A percentile compares a stretch with the other conserved stretches of the same genome.
Evolutionary conservation across 2,797 vertebrate genomes (phyloP).

Genomic region (Gephyroberyx darwinii): DNA sequence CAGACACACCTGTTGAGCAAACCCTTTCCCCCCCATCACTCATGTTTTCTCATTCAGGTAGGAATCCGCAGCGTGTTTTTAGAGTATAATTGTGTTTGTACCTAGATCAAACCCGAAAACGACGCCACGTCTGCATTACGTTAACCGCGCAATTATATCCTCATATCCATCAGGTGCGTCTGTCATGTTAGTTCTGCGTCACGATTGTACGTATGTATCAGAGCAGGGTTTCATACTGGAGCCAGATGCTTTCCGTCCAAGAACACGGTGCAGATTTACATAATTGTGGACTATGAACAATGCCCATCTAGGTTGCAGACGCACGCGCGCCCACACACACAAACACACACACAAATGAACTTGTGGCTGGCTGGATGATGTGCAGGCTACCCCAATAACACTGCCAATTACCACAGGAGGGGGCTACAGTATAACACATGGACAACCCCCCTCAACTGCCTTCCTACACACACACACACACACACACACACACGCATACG

Average conservation of each 20-base stretch:
- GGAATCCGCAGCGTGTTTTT: background rate
- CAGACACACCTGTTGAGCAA: slow-evolving; percentile 28
- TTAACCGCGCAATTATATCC: slow-evolving; percentile 5
- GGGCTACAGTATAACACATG: slow-evolving; percentile 68
- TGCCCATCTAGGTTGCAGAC: slow-evolving; percentile 1
- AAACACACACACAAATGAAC: slow-evolving; percentile 1
- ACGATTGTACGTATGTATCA: slow-evolving; percentile 19
- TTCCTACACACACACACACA: slow-evolving; percentile 9
- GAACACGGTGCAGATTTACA: too few relatives aligned
- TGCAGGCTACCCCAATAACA: slow-evolving; percentile 10
- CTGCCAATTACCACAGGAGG: slow-evolving; percentile 66
- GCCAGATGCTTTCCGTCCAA: slow-evolving; percentile 14
- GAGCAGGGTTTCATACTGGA: slow-evolving; percentile 21
- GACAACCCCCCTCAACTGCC: slow-evolving; percentile 30
- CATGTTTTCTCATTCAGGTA: background rate
- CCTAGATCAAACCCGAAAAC: background rate
- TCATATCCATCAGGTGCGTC: background rate
- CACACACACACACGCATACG: slow-evolving; percentile 20
- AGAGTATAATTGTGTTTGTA: background rate
- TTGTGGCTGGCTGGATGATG: slow-evolving; percentile 20
- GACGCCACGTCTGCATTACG: slow-evolving; percentile 1
- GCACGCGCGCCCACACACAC: slow-evolving; percentile 6
- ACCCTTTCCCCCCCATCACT: background rate
- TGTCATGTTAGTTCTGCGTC: slow-evolving; percentile 15
- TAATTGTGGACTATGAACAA: background rate